Evolutionary conservation across 2,113 vertebrate species (phyloP), one percentile per base, ranked within the genome.

Genomic region (Myotis brandtii): DNA sequence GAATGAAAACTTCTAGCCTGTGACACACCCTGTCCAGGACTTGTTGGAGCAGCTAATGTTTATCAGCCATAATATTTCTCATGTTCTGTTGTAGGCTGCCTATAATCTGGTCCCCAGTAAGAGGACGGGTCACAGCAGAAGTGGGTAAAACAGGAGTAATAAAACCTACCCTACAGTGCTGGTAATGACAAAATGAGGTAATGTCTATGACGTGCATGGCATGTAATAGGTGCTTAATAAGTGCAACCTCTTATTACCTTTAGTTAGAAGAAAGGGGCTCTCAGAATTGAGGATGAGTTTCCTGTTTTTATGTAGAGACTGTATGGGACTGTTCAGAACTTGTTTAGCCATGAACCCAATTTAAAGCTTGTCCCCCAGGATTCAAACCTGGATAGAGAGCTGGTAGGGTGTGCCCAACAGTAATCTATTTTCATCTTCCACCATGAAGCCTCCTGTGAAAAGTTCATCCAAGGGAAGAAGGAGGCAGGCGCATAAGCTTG

Each of bases 31-130:
- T 95, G 43, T 34, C 66, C 43, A 48, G 87, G 80, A 90, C 88
- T 96, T 95, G 77, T 96, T 90, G 67, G 16, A 96, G 85, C 66
- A 87, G 85, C 77, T 77, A 25, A n/a, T 87, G 73, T 90, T 86
- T 79, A 90, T 79, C 7, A 2, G 46, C 20, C 62, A 14, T 59
- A 43, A 64, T 90, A 50, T 43, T 97, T 93, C 96, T 83, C 66
- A 52, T 69, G 66, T 84, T 89, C 54, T 81, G 52, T 87, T 94
- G 93, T 17, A n/a, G 75, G 70, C 52, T 91, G 56, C 34, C 64
- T 94, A n/a, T 37, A 66, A 27, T 88, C 59, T 81, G 82, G 73
- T 92, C 52, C 72, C 75, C 75, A 83, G 0, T n/a, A 81, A 50
- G 70, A 46, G 73, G 69, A 75, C 23, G n/a, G 87, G 77, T 85